Percentiles rank a stretch among this genome's conserved stretches.
phyloP scores from a whole-genome alignment of 2,113 vertebrate genomes.

The Coreoperca whiteheadi region DNA sequence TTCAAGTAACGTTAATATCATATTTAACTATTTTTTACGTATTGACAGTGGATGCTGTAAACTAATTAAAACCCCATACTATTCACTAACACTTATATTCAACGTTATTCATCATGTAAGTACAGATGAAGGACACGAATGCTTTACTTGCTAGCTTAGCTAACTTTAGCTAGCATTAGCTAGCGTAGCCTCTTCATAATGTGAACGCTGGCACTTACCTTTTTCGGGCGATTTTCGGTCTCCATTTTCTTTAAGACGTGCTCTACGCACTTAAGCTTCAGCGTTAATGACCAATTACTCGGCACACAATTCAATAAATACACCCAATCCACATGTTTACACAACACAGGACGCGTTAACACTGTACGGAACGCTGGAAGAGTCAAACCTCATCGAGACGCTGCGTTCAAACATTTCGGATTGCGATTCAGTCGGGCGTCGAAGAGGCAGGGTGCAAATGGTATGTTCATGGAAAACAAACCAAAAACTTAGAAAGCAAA shows the following conservation, averaged over 20 bases:
- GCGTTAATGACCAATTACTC: accelerated
- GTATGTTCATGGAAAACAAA: not conserved
- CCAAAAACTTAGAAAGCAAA: constrained; percentile 70
- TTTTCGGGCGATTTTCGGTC: constrained; percentile 69
- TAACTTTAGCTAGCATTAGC: constrained; percentile 3
- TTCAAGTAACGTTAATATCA: too few species aligned
- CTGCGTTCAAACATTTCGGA: not conserved
- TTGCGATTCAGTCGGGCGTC: not conserved
- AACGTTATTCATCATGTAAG: too few species aligned
- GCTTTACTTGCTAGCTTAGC: constrained; percentile 43
- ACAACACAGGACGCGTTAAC: not conserved
- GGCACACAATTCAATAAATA: not conserved
- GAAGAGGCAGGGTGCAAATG: not conserved
- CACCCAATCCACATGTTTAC: constrained; percentile 33
- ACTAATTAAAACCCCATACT: not conserved
- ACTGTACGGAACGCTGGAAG: constrained; percentile 41
- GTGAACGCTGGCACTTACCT: constrained; percentile 63
- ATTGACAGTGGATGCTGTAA: not conserved
- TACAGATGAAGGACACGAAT: too few species aligned
- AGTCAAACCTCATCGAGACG: constrained; percentile 41
- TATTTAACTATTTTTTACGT: not conserved
- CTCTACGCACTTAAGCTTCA: accelerated
- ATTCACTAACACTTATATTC: not conserved
- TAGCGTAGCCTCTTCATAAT: not conserved
- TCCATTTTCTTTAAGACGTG: constrained; percentile 74